These are phyloP conservation scores for Miniopterus natalensis DNA, from an alignment of 2,113 vertebrate genomes.

Conservation along the genomic window DNA sequence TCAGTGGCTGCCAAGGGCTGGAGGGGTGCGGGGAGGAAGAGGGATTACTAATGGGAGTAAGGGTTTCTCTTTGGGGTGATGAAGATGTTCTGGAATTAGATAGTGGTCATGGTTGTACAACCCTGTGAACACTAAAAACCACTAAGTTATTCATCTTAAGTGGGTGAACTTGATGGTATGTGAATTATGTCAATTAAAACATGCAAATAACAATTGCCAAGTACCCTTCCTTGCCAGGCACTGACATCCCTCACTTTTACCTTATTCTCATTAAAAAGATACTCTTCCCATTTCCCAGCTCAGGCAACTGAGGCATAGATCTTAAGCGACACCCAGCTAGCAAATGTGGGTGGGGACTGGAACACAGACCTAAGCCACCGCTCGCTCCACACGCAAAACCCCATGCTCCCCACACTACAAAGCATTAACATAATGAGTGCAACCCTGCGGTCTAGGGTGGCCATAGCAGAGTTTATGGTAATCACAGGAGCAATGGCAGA, in stretches of 20 bases:
- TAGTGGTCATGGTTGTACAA: not conserved
- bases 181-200: not conserved
- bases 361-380: not conserved
- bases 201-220: conserved; percentile 33
- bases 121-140: not conserved
- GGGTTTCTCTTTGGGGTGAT: not conserved
- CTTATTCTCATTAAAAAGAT: not conserved
- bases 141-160: not conserved
- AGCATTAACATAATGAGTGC: not conserved
- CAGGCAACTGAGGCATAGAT: not conserved
- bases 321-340: not conserved
- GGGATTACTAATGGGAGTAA: not conserved
- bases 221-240: not conserved
- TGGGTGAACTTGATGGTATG: not conserved
- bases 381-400: not conserved
- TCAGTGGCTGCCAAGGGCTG: not conserved
- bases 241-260: not conserved
- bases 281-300: conserved; percentile 22
- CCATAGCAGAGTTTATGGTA: not conserved
- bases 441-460: rapidly evolving
- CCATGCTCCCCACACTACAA: not conserved
- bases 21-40: not conserved
- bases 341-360: not conserved
- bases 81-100: not conserved
- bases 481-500: conserved; percentile 14